phyloP scores from a whole-genome alignment of 2,888 invertebrate genomes.

The Epinotia brunnichana region DNA sequence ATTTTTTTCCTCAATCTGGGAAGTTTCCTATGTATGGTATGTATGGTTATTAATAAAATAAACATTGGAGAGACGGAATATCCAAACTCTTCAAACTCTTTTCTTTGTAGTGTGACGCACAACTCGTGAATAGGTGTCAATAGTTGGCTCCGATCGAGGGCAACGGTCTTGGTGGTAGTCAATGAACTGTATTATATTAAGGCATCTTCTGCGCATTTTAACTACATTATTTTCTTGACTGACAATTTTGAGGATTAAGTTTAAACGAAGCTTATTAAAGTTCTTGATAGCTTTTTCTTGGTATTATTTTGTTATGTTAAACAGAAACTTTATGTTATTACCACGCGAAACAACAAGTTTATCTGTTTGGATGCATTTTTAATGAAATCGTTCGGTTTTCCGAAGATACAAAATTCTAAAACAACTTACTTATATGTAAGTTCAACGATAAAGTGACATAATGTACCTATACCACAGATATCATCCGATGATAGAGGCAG shows the following conservation, averaged over 20 bases:
- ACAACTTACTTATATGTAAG: too few relatives aligned
- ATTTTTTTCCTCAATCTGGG: too few relatives aligned
- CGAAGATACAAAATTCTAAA: too few relatives aligned
- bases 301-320: neutral
- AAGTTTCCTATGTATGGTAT: too few relatives aligned
- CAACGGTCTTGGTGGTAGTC: neutral
- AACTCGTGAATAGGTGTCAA: slow-evolving; percentile 13
- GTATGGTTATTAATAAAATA: too few relatives aligned
- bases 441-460: too few relatives aligned
- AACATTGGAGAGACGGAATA: neutral
- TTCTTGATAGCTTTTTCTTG: neutral
- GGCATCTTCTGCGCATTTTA: neutral
- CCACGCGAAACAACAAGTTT: too few relatives aligned
- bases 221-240: neutral
- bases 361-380: too few relatives aligned
- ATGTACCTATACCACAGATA: too few relatives aligned
- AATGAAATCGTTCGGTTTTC: too few relatives aligned
- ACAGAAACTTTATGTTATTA: too few relatives aligned
- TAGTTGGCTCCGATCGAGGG: slow-evolving; percentile 8
- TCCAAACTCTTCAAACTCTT: neutral
- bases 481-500: too few relatives aligned
- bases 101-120: neutral
- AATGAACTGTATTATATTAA: slow-evolving; percentile 14
- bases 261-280: neutral
- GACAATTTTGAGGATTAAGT: neutral